phyloP scores from a whole-genome alignment of 1,140 invertebrate species.

The Temnothorax longispinosus region DNA sequence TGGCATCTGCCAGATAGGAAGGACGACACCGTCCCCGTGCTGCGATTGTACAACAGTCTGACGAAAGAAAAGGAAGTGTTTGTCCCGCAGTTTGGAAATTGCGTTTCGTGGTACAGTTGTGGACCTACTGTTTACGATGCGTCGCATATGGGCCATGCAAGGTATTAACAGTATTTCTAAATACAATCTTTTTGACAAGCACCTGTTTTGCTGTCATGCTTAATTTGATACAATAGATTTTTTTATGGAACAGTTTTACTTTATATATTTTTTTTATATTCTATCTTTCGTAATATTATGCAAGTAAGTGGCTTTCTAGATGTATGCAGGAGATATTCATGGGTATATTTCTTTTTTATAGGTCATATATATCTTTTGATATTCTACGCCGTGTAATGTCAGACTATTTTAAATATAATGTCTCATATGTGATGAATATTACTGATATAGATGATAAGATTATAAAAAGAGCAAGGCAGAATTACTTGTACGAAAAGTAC shows the following conservation, averaged over 20 bases:
- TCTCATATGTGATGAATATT: constrained; percentile 99
- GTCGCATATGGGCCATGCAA: constrained; percentile 99
- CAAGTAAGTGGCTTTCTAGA: background rate
- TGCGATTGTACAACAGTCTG: constrained; percentile 95
- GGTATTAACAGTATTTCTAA: constrained; percentile 86
- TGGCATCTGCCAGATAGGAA: constrained; percentile 88
- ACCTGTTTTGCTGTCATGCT: background rate
- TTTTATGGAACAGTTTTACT: constrained; percentile 9
- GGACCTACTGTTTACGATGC: constrained; percentile 99
- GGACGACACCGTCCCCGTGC: constrained; percentile 84
- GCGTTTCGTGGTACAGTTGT: constrained; percentile 98
- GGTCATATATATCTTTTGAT: constrained; percentile 99
- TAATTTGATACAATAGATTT: background rate
- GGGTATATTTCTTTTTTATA: constrained; percentile 78
- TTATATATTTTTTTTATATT: constrained; percentile 7
- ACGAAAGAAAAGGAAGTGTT: constrained; percentile 97
- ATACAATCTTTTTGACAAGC: background rate
- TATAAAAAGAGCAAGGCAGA: constrained; percentile 97
- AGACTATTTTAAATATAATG: constrained; percentile 98
- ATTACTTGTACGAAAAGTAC: constrained; percentile 96
- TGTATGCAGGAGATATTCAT: background rate
- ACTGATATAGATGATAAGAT: constrained; percentile 99
- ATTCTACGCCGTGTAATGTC: constrained; percentile 96
- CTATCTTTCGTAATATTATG: background rate
- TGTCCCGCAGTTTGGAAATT: constrained; percentile 93